Evolutionary conservation across 2,888 invertebrate genomes (phyloP).

Genomic region (Lissocephala sabroskyi): DNA sequence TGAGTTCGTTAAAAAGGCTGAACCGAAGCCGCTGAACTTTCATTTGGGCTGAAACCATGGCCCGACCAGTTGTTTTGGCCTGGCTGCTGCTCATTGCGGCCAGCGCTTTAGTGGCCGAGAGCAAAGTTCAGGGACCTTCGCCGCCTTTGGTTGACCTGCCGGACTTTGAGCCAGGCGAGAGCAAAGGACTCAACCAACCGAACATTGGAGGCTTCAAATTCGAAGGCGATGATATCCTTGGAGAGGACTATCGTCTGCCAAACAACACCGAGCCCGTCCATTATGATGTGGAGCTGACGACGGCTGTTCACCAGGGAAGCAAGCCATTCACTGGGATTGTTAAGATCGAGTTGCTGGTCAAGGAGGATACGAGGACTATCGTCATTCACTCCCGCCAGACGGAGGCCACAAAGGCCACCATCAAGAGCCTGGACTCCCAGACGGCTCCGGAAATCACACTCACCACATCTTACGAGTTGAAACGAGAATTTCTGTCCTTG

Average conservation of each 20-base stretch:
- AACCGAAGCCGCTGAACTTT: too few relatives aligned
- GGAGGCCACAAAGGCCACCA: conserved; percentile 30
- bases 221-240: conserved; percentile 28
- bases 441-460: conserved; percentile 11
- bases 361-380: conserved; percentile 32
- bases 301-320: conserved; percentile 54
- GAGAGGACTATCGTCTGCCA: conserved; percentile 75
- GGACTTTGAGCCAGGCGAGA: too few relatives aligned
- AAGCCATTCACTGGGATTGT: conserved; percentile 52
- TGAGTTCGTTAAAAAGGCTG: too few relatives aligned
- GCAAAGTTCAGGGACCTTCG: too few relatives aligned
- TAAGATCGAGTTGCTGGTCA: conserved; percentile 42
- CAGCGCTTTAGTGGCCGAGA: too few relatives aligned
- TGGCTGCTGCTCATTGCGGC: too few relatives aligned
- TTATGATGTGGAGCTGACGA: conserved; percentile 72
- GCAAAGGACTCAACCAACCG: too few relatives aligned
- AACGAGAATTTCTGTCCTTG: conserved; percentile 58
- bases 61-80: too few relatives aligned
- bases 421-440: conserved; percentile 16
- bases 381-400: conserved; percentile 57
- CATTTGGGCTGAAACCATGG: too few relatives aligned
- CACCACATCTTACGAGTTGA: conserved; percentile 15
- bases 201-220: too few relatives aligned
- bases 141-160: too few relatives aligned
- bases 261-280: conserved; percentile 74